Conservation (phyloP, 2,113 vertebrate species). For the Campylomormyrus numenius region DNA sequence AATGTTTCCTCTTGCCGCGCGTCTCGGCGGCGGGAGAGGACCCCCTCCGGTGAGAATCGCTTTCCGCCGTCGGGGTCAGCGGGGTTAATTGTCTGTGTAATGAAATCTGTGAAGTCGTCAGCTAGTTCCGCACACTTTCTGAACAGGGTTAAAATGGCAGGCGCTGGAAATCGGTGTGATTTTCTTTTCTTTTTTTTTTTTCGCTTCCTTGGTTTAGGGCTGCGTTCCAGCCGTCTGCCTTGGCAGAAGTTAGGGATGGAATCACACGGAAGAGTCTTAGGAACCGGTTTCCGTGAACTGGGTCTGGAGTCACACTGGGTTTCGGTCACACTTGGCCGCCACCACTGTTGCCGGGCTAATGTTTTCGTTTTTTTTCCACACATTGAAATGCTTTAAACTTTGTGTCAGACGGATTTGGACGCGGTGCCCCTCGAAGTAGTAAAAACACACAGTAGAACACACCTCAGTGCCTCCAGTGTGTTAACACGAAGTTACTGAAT, state of each 20-base stretch:
- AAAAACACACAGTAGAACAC: not conserved
- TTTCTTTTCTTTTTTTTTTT: not conserved
- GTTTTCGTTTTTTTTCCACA: not conserved
- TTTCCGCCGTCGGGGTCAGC: conserved; percentile 66
- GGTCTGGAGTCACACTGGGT: not conserved
- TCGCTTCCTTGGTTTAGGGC: not conserved
- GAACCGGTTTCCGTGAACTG: not conserved
- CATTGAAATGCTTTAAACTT: not conserved
- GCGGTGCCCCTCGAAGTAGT: not conserved
- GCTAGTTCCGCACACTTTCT: conserved; percentile 62
- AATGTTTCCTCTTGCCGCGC: conserved; percentile 68
- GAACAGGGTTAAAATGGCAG: conserved; percentile 6
- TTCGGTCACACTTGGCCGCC: not conserved
- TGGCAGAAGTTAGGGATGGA: not conserved
- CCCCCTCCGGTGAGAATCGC: conserved; percentile 61
- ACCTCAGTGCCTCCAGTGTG: not conserved
- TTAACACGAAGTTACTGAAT: not conserved
- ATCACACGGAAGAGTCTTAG: not conserved
- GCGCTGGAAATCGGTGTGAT: not conserved
- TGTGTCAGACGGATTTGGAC: not conserved
- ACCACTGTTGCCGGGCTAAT: not conserved
- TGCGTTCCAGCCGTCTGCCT: not conserved
- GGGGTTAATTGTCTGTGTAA: conserved; percentile 75
- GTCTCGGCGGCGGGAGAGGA: conserved; percentile 57
- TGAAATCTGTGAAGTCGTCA: conserved; percentile 73